Base-by-base conservation (phyloP, 2,113 vertebrate species). In the Argyrosomus japonicus region DNA sequence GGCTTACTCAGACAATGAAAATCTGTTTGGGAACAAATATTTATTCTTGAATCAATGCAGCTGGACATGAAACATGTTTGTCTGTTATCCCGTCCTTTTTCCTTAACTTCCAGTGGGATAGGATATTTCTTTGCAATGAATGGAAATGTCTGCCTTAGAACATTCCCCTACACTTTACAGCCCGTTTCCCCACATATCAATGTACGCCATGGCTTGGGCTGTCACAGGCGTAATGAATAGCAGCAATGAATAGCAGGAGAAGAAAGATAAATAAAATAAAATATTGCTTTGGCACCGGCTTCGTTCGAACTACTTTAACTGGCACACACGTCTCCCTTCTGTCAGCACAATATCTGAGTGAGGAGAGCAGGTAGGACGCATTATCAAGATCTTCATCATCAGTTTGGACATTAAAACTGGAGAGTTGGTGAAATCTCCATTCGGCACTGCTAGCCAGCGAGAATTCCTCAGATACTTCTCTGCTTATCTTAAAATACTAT, bases 231-330 rank as follows among this genome's bases (percentile, higher is more conserved):
- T 88, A 92, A 94, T 88, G 65, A 89, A 94, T 92, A 86, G 86
- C 87, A n/a, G 75, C 87, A 77, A 87, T 92, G 81, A 88, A 89
- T 75, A 80, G 86, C 47, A 13, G 77, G 45, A 81, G 83, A 86
- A 82, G 72, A 79, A 85, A 93, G 90, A 94, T 93, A 93, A 92
- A 91, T 94, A 91, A 91, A 94, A 88, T 93, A 90, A 90, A 92
- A 91, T 92, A 94, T 90, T 93, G 92, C 91, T 87, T 86, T 91
- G 91, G 93, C 93, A 92, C 84, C 11, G 53, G 53, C 86, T 92
- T 87, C 63, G 27, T 87, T 91, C 77, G 85, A 71, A 93, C 79
- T 45, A 25, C 80, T 87, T 88, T 90, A 90, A 85, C 83, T 78
- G 88, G 75, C 77, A 86, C 61, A 87, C 90, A 90, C 79, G 36